Evolutionary conservation across 2,888 invertebrate species (phyloP).

Genomic region (Tupiocoris notatus): DNA sequence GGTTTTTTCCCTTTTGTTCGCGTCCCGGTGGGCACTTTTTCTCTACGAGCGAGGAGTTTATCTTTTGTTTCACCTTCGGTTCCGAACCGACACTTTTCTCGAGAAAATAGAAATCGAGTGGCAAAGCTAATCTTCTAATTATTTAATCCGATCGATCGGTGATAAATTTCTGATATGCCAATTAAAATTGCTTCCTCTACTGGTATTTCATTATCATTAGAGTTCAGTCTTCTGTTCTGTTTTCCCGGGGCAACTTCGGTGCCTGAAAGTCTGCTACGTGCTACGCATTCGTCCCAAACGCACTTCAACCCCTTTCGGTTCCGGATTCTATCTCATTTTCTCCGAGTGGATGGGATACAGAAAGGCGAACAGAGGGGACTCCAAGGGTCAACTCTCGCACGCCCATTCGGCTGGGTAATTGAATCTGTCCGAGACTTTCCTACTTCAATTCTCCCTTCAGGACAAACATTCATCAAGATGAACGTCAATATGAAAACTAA

Average conservation of each 20-base stretch:
- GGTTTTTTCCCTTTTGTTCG: slow-evolving; percentile 2
- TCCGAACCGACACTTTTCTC: background rate
- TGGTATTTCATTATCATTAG: background rate
- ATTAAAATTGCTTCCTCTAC: too few species aligned
- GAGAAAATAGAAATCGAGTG: background rate
- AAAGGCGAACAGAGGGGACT: background rate
- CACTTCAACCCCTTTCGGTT: background rate
- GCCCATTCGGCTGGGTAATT: slow-evolving; percentile 17
- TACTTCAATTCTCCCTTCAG: background rate
- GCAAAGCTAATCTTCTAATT: background rate
- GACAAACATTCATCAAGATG: slow-evolving; percentile 27
- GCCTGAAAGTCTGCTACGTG: background rate
- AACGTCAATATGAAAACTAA: background rate
- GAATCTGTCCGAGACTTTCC: slow-evolving; percentile 21
- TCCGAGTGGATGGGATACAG: background rate
- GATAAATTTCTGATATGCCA: too few species aligned
- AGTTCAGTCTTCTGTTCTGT: background rate
- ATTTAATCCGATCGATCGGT: background rate
- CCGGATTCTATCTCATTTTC: background rate
- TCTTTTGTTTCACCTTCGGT: slow-evolving; percentile 6
- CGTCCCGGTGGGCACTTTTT: background rate
- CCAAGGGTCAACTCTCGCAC: slow-evolving; percentile 18
- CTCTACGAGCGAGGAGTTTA: background rate
- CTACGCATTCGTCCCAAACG: background rate
- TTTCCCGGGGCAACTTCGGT: background rate